Evolutionary conservation across 1,140 invertebrate species (phyloP).

Genomic region (Conus ventricosus): DNA sequence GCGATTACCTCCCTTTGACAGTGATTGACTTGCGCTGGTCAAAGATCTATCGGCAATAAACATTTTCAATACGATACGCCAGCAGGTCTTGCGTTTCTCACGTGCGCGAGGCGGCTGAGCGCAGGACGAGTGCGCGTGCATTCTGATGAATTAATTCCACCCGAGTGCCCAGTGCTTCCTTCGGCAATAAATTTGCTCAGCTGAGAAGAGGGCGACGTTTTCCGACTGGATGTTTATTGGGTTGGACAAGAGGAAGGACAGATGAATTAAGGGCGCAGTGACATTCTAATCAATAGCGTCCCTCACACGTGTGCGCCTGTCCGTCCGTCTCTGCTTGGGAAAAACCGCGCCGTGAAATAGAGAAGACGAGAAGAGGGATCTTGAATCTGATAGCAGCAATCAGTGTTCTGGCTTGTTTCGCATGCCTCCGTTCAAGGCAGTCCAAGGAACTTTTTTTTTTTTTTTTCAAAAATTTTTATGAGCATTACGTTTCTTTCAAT

Average conservation of each 20-base stretch:
- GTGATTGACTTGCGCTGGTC: background rate
- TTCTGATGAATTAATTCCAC: constrained; percentile 21
- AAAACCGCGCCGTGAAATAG: too few relatives aligned
- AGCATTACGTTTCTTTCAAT: too few relatives aligned
- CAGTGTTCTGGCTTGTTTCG: too few relatives aligned
- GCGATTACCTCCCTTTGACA: constrained; percentile 21
- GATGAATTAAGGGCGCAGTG: constrained; percentile 15
- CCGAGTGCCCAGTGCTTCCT: background rate
- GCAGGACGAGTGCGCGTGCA: background rate
- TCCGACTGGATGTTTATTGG: constrained; percentile 9
- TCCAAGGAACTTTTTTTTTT: too few relatives aligned
- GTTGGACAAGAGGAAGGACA: constrained; percentile 6
- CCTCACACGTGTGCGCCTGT: background rate
- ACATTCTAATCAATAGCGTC: background rate
- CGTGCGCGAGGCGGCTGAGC: constrained; percentile 10
- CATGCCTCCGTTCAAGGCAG: too few relatives aligned
- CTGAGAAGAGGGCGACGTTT: background rate
- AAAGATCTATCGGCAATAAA: constrained; percentile 15
- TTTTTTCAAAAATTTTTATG: too few relatives aligned
- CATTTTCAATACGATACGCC: background rate
- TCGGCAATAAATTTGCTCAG: background rate
- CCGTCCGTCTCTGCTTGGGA: too few relatives aligned
- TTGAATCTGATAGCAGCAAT: too few relatives aligned
- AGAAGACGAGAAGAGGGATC: too few relatives aligned
- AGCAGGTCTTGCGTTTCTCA: constrained; percentile 13